Conservation (phyloP, 2,113 vertebrate species). For the Pluvianellus socialis region DNA sequence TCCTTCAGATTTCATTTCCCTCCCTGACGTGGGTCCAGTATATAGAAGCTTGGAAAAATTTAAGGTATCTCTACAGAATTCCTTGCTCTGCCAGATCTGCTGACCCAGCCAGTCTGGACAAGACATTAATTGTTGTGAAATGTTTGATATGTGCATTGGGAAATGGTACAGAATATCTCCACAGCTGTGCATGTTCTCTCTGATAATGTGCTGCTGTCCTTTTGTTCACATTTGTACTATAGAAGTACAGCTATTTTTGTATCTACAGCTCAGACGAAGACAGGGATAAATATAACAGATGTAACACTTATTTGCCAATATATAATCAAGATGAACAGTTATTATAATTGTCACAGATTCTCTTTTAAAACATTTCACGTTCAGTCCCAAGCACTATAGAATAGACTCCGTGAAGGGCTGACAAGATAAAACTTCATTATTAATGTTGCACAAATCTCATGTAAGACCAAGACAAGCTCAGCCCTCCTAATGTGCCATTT, state of each 20-base stretch:
- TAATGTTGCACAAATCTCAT: not conserved
- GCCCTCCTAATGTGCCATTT: not conserved
- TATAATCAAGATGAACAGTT: not conserved
- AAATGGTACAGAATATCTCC: not conserved
- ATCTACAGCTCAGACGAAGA: not conserved
- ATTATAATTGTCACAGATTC: not conserved
- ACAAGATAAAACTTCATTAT: not conserved
- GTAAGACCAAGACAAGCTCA: not conserved
- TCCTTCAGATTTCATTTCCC: not conserved
- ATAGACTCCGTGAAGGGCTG: not conserved
- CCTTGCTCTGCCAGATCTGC: not conserved
- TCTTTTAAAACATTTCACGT: not conserved
- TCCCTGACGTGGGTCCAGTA: not conserved
- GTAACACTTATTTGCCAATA: not conserved
- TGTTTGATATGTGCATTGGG: not conserved
- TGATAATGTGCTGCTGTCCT: not conserved
- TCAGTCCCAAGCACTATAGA: not conserved
- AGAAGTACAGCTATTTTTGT: not conserved
- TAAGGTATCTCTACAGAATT: not conserved
- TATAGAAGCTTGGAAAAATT: not conserved
- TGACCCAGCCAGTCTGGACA: not conserved
- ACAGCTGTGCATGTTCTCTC: not conserved
- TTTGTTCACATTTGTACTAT: not conserved
- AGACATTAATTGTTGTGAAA: not conserved
- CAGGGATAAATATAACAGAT: not conserved